Percentiles rank a stretch among this genome's conserved stretches.
phyloP scores from a whole-genome alignment of 1,140 invertebrate species.

The Drosophila setifemur region DNA sequence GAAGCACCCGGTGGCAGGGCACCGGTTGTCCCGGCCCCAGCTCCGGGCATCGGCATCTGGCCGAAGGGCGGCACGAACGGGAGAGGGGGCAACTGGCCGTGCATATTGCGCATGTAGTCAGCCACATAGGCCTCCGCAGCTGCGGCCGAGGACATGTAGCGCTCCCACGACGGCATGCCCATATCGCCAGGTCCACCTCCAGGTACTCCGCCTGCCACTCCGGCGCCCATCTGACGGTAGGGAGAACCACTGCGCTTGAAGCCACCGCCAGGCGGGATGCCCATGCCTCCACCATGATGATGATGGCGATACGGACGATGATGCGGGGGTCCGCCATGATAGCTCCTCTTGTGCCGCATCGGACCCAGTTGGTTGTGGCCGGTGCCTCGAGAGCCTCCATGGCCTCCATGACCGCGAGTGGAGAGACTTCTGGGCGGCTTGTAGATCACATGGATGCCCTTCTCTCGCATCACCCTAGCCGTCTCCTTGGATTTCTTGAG shows the following conservation, averaged over 20 bases:
- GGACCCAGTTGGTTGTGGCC: constrained; percentile 68
- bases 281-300: constrained; percentile 49
- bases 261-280: constrained; percentile 75
- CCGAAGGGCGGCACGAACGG: constrained; percentile 87
- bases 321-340: constrained; percentile 71
- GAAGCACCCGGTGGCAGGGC: constrained; percentile 86
- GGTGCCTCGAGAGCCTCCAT: constrained; percentile 79
- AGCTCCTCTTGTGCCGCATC: constrained; percentile 64
- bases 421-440: constrained; percentile 83
- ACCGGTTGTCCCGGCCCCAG: constrained; percentile 84
- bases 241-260: constrained; percentile 86
- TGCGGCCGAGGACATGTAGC: constrained; percentile 84
- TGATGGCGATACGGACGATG: constrained; percentile 74
- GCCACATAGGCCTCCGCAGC: constrained; percentile 90
- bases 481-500: constrained; percentile 94
- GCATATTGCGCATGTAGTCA: constrained; percentile 92
- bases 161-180: constrained; percentile 83
- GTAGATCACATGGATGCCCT: constrained; percentile 83
- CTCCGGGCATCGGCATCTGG: constrained; percentile 83
- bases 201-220: constrained; percentile 70
- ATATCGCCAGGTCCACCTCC: constrained; percentile 83
- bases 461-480: constrained; percentile 84
- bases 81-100: constrained; percentile 89
- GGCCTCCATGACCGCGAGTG: constrained; percentile 83
- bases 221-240: constrained; percentile 79